Base-by-base conservation (phyloP, 2,113 vertebrate species). In the Perognathus longimembris region DNA sequence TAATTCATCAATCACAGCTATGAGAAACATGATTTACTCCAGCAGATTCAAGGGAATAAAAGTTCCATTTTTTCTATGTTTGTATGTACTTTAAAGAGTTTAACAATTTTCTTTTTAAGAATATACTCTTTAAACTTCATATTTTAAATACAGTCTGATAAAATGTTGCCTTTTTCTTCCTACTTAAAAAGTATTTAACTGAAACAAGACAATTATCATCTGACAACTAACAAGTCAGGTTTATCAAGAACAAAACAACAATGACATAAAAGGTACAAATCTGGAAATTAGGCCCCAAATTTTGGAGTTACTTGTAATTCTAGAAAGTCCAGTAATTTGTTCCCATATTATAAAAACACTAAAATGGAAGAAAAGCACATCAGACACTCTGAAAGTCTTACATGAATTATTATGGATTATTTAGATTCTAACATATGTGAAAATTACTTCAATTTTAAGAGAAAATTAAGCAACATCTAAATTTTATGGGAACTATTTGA, bases 1-100 rank as follows among this genome's bases (percentile, higher is more conserved):
- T 98, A 98, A 98, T 98, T 98, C 98, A 98, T 98, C 97, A 96
- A 97, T 98, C 98, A 98, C 96, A 96, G 95, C 94, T 97, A 97
- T 95, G 96, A 92, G 95, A 85, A 98, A 97, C 95, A 92, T 97
- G 97, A 98, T 97, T 98, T 97, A 97, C 97, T 97, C 94, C 92
- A 97, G 97, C 78, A 97, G 73, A 97, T 97, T 97, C 96, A 97
- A 88, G 89, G 93, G 71, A 97, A 97, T 95, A 96, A 96, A 97
- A 97, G 88, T 94, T 28, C 8, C 74, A 95, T 97, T 98, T 97
- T 20, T 92, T 96, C 94, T 96, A 93, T 92, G 69, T 91, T 97
- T 97, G 95, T 97, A 45, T 94, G 87, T 94, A 87, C 76, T 96
- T 97, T 97, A 95, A 97, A 96, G 87, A 95, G 91, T 96, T 97